A percentile compares a stretch with the other conserved stretches of the same genome.
Conservation (phyloP, 2,797 vertebrate species). For the Cygnus olor region DNA sequence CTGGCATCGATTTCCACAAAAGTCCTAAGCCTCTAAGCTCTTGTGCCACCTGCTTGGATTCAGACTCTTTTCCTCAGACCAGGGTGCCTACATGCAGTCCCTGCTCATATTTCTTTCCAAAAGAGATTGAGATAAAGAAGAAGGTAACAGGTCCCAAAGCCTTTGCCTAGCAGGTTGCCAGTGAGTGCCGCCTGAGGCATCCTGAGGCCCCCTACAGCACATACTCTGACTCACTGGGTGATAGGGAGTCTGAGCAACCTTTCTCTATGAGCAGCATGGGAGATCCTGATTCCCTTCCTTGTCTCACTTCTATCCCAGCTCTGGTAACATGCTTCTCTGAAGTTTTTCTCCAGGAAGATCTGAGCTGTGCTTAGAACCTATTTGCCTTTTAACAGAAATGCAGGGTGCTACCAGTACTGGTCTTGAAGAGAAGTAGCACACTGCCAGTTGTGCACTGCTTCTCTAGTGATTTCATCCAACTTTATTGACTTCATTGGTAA, state of each 20-base stretch:
- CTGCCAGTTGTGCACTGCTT: not conserved
- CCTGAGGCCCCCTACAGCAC: accelerated
- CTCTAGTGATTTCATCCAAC: not conserved
- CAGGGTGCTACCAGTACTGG: not conserved
- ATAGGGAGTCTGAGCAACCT: accelerated
- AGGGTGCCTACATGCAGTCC: not conserved
- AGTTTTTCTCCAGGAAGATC: not conserved
- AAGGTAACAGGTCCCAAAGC: accelerated
- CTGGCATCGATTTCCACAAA: not conserved
- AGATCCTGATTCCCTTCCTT: not conserved
- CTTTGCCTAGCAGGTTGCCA: accelerated
- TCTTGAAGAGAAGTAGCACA: not conserved
- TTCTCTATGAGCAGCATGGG: accelerated
- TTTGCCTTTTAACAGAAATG: not conserved
- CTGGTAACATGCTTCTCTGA: accelerated
- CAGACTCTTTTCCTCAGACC: not conserved
- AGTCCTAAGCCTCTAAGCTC: not conserved
- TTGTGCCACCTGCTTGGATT: not conserved
- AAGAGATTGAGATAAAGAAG: not conserved
- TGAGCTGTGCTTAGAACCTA: not conserved
- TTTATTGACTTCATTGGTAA: accelerated
- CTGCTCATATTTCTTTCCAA: not conserved
- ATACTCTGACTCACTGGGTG: not conserved
- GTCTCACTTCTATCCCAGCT: not conserved
- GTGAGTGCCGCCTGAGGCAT: accelerated